Conservation (phyloP, 1,140 invertebrate species). For the Lepidotrigona ventralis region DNA sequence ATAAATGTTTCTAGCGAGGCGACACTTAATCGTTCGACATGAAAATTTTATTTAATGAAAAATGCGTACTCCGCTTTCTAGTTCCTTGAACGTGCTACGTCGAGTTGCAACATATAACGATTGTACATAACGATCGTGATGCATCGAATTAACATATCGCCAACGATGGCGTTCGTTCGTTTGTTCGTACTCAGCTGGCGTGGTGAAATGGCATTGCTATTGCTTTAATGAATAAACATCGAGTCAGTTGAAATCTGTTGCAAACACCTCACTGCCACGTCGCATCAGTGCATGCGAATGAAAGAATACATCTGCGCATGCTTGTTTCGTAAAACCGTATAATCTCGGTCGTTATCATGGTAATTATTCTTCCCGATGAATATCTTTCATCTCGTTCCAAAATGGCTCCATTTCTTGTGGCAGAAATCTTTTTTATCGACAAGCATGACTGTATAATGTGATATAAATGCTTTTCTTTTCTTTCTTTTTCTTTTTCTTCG, state of each 20-base stretch:
- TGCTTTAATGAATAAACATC: constrained; percentile 63
- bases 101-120: background rate
- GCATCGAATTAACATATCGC: constrained; percentile 58
- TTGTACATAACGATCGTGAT: background rate
- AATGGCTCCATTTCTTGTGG: background rate
- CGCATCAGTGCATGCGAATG: background rate
- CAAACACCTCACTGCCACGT: background rate
- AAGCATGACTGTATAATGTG: background rate
- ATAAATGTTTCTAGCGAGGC: too few relatives aligned
- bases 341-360: constrained; percentile 9
- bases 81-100: too few relatives aligned
- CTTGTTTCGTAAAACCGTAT: constrained; percentile 3
- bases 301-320: constrained; percentile 3
- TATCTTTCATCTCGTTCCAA: background rate
- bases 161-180: constrained; percentile 24
- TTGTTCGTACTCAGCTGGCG: constrained; percentile 7
- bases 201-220: constrained; percentile 40
- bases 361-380: background rate
- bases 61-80: background rate
- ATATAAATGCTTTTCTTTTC: background rate
- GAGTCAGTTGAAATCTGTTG: constrained; percentile 34
- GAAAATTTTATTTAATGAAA: background rate
- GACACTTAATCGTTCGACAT: background rate
- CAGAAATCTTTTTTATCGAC: background rate
- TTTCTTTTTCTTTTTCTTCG: too few relatives aligned